Evolutionary conservation across 2,888 invertebrate genomes (phyloP).

Genomic region (Homarus gammarus): DNA sequence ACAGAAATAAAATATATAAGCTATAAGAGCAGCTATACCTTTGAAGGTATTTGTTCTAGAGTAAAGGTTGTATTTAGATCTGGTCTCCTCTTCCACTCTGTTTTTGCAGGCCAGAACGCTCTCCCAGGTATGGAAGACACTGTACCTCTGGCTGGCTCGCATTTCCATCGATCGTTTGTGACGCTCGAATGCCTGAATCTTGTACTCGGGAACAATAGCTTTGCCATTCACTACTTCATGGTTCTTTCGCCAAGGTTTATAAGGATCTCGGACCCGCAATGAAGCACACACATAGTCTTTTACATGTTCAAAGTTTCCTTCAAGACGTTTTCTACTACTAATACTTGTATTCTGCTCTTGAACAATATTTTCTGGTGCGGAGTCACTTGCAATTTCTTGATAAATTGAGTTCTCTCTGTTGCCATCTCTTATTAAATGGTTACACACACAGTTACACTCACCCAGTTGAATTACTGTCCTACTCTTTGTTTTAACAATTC

Average conservation of each 20-base stretch:
- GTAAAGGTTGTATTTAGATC: conserved; percentile 9
- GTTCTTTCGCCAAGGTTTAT: conserved; percentile 6
- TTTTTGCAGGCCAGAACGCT: not conserved
- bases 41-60: not conserved
- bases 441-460: not conserved
- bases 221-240: not conserved
- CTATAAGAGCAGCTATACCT: no score
- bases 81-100: conserved; percentile 15
- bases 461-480: not conserved
- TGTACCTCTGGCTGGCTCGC: not conserved
- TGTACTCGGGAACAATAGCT: not conserved
- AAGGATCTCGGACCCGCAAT: not conserved
- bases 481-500: not conserved
- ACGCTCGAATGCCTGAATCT: not conserved
- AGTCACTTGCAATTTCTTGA: not conserved
- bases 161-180: not conserved
- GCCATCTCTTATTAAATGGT: not conserved
- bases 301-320: conserved; percentile 3
- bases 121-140: conserved; percentile 15
- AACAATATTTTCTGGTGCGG: not conserved
- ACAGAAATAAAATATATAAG: no score
- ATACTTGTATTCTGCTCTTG: not conserved
- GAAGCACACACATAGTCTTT: not conserved
- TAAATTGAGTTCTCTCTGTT: not conserved
- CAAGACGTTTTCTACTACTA: not conserved